These are phyloP conservation scores for Eremobia ochroleuca DNA, from an alignment of 2,888 invertebrate species.

Conservation along the genomic window DNA sequence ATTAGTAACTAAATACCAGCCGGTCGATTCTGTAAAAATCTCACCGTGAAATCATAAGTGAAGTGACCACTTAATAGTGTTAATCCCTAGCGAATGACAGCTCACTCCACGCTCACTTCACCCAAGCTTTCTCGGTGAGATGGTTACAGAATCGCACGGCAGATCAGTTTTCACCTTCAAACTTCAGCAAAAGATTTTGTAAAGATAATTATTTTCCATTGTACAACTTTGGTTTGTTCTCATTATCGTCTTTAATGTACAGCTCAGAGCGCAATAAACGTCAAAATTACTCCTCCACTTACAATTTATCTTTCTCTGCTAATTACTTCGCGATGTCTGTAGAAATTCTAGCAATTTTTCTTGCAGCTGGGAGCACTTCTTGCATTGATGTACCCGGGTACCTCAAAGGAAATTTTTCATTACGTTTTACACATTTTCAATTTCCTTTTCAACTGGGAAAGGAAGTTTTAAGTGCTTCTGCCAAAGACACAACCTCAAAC, in stretches of 20 bases:
- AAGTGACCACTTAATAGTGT: no score
- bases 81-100: no score
- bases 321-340: conserved; percentile 15
- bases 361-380: neutral
- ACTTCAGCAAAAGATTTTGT: neutral
- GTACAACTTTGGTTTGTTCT: conserved; percentile 3
- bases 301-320: conserved; percentile 30
- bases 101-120: no score
- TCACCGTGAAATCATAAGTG: no score
- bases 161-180: neutral
- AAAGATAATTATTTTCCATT: neutral
- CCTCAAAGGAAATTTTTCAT: neutral
- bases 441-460: conserved; percentile 7
- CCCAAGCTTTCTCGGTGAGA: no score
- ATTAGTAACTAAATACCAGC: neutral
- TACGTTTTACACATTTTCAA: neutral
- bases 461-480: neutral
- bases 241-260: neutral
- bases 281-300: neutral
- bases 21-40: no score
- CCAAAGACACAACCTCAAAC: neutral
- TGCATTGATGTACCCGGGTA: neutral
- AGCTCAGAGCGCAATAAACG: conserved; percentile 23
- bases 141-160: no score
- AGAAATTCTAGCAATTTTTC: neutral